phyloP scores from a whole-genome alignment of 2,888 invertebrate genomes.

The Ophion obscuratus region DNA sequence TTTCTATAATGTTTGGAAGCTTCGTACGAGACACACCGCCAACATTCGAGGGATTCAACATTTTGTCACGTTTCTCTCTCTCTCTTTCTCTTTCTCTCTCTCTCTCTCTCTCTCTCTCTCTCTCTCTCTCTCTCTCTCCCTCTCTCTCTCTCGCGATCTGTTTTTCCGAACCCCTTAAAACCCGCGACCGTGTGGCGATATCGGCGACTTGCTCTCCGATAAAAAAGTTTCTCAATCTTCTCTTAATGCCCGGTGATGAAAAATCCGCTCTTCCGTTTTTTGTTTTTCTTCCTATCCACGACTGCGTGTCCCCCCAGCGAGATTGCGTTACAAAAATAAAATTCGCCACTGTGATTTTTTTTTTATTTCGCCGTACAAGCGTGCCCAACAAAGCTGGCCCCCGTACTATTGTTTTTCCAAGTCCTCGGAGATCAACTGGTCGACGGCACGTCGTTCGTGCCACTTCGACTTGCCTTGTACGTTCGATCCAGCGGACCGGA shows the following conservation, averaged over 20 bases:
- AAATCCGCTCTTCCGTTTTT: slow-evolving; percentile 53
- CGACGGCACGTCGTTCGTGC: too few species aligned
- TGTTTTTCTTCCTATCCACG: slow-evolving; percentile 7
- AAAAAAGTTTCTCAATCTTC: slow-evolving; percentile 77
- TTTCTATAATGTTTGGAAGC: slow-evolving; percentile 50
- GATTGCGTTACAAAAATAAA: neutral
- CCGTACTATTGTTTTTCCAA: neutral
- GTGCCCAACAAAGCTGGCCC: too few species aligned
- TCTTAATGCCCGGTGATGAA: slow-evolving; percentile 38
- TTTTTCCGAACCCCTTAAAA: slow-evolving; percentile 56
- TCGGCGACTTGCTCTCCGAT: slow-evolving; percentile 71
- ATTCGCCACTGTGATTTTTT: neutral
- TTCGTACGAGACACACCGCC: slow-evolving; percentile 43
- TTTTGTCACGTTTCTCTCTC: slow-evolving; percentile 37
- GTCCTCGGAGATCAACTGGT: neutral
- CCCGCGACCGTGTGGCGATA: slow-evolving; percentile 74
- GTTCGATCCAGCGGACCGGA: too few species aligned
- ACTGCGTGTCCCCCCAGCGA: neutral
- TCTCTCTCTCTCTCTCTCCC: slow-evolving; percentile 7
- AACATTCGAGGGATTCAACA: slow-evolving; percentile 58
- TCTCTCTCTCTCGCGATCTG: slow-evolving; percentile 4
- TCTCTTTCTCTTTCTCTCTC: slow-evolving; percentile 1
- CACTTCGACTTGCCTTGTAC: too few species aligned
- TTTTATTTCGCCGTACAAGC: neutral
- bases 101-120: slow-evolving; percentile 21